Conservation (phyloP, 2,797 vertebrate species). For the Meriones psammophilus region DNA sequence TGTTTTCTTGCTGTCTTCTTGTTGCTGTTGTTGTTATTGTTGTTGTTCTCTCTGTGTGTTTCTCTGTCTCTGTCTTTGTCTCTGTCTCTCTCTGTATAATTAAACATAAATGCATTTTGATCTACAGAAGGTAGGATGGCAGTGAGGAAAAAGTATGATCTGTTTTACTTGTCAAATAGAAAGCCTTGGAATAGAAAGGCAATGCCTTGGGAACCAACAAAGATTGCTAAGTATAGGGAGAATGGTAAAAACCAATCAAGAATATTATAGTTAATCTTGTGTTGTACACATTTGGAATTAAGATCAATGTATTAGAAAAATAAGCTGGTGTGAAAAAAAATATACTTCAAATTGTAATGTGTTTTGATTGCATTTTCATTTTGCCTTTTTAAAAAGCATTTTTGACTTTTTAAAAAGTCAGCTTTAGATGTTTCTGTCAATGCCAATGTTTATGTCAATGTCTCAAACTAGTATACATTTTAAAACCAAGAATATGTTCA, state of each 20-base stretch:
- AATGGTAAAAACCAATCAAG: background rate
- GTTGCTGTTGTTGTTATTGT: background rate
- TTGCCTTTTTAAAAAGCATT: background rate
- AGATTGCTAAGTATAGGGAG: accelerated
- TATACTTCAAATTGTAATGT: background rate
- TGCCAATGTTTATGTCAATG: background rate
- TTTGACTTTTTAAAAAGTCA: background rate
- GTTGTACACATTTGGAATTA: background rate
- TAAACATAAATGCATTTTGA: background rate
- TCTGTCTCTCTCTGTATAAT: background rate
- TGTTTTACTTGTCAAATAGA: background rate
- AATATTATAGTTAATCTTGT: background rate
- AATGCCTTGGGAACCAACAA: background rate
- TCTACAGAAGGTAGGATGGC: accelerated
- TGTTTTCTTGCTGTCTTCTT: no score
- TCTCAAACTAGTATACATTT: constrained; percentile 8
- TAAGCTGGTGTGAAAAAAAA: background rate
- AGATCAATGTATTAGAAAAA: background rate
- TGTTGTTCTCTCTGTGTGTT: background rate
- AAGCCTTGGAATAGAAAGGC: constrained; percentile 37
- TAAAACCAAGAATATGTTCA: constrained; percentile 40
- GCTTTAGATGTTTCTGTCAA: background rate
- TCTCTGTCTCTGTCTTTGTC: background rate
- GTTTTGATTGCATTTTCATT: background rate
- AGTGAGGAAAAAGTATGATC: background rate